These are phyloP conservation scores for Achlya flavicornis DNA, from an alignment of 2,888 invertebrate species.

Conservation along the genomic window DNA sequence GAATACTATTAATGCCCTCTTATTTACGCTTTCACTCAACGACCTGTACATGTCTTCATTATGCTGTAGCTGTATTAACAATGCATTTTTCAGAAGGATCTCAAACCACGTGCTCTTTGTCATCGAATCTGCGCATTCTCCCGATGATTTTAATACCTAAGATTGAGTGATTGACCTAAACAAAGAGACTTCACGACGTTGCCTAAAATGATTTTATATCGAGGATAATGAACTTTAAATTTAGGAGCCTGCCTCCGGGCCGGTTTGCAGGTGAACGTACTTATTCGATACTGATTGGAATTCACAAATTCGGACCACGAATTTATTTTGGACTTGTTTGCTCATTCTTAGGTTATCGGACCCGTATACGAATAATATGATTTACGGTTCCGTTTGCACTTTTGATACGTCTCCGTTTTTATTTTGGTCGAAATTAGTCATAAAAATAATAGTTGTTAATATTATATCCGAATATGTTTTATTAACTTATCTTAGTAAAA, in stretches of 20 bases:
- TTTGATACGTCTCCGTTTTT: slow-evolving; percentile 27
- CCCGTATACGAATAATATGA: slow-evolving; percentile 50
- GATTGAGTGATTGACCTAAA: slow-evolving; percentile 34
- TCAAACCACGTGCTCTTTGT: background rate
- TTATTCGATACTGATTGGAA: slow-evolving; percentile 64
- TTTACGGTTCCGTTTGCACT: slow-evolving; percentile 60
- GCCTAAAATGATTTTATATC: slow-evolving; percentile 62
- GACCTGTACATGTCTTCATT: background rate
- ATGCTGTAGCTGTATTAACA: background rate
- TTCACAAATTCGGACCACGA: slow-evolving; percentile 65
- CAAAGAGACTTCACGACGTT: slow-evolving; percentile 44
- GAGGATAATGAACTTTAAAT: slow-evolving; percentile 76
- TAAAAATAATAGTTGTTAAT: slow-evolving; percentile 30
- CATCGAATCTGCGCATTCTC: slow-evolving; percentile 16
- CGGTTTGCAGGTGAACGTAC: slow-evolving; percentile 81
- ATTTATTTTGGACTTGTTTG: slow-evolving; percentile 72
- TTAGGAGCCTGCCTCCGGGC: slow-evolving; percentile 63
- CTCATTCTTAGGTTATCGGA: slow-evolving; percentile 72
- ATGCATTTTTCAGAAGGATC: background rate
- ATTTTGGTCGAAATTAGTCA: slow-evolving; percentile 29
- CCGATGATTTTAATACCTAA: slow-evolving; percentile 6
- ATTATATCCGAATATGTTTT: slow-evolving; percentile 10
- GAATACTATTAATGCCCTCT: slow-evolving; percentile 65
- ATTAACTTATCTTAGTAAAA: background rate
- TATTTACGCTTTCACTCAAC: slow-evolving; percentile 73